These are phyloP conservation scores for Dyspetes luteomarginatus DNA, from an alignment of 2,888 invertebrate species.

Conservation along the genomic window DNA sequence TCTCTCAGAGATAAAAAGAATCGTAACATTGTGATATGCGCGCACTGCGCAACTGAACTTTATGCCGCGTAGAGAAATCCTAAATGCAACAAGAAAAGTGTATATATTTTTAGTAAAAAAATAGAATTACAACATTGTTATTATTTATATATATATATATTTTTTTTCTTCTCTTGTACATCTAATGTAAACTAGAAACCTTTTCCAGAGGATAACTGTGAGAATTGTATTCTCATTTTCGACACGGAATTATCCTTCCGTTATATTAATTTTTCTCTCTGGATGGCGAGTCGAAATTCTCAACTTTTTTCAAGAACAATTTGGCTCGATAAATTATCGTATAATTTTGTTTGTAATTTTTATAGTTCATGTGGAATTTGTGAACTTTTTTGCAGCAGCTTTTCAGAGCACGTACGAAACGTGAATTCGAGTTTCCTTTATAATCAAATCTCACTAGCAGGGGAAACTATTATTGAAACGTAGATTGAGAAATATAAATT, in stretches of 20 bases:
- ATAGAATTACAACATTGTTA: not conserved
- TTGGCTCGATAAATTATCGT: too few relatives aligned
- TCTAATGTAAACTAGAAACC: not conserved
- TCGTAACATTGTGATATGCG: conserved; percentile 20
- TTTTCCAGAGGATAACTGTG: conserved; percentile 20
- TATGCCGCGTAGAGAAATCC: not conserved
- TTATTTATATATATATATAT: conserved; percentile 19
- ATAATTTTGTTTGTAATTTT: too few relatives aligned
- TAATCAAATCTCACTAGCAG: too few relatives aligned
- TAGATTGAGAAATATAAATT: too few relatives aligned
- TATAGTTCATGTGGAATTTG: too few relatives aligned
- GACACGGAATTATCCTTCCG: conserved; percentile 29
- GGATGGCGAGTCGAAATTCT: too few relatives aligned
- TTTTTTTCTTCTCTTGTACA: not conserved
- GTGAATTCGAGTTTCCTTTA: too few relatives aligned
- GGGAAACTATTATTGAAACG: too few relatives aligned
- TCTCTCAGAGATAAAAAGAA: conserved; percentile 17
- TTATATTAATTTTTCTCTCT: too few relatives aligned
- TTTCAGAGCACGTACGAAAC: too few relatives aligned
- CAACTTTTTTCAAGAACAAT: too few relatives aligned
- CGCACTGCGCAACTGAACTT: not conserved
- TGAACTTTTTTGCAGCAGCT: too few relatives aligned
- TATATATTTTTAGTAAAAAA: not conserved
- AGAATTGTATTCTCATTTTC: conserved; percentile 37
- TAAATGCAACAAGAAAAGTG: not conserved